Base-by-base conservation (phyloP, 64 coral and sea anemone species). In the Astreopora myriophthalma region DNA sequence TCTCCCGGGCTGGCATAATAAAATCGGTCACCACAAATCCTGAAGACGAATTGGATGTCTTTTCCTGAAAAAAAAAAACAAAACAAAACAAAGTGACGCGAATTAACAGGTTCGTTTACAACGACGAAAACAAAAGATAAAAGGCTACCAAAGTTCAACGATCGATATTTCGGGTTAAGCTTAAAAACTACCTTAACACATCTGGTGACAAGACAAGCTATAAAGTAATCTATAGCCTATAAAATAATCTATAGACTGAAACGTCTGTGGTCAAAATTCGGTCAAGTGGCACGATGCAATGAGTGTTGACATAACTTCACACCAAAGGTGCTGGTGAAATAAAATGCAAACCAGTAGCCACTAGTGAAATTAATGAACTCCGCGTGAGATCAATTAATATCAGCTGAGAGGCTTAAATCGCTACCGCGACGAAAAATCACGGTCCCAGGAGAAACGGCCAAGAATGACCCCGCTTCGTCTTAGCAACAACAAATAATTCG, bases 1-100 rank as follows among this genome's bases (percentile, higher is more conserved):
- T 94, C 46, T 97, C 95, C 9, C 95, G 74, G 3, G 95, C 77
- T 1, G 91, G 86, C 94, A 96, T 96, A 6, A 93, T 77, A 61
- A 89, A 93, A 77, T 96, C 90, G 19, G 65, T 92, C 55, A 32
- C 62, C 55, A 84, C 69, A 20, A 81, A 83, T 10, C 66, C 76
- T 55, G 76, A 83, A 37, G 79, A 64, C 1, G 57, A 83, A 37
- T 64, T 57, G 57, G 79, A 25, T 37, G 79, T 37, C 79, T 65
- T 83, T 83, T 83, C 79, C 79, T 83, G 79, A 65, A 83, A 63
- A 83, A 25, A 83, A 25, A 63, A 63, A 65, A 13, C 64, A 48
- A 49, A 39, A 63, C 9, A 27, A 25, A 13, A 14, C 44, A 51
- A 78, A 11, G 40, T 44, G 75, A 30, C 75, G 48, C 75, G 40